Evolutionary conservation across 2,797 vertebrate genomes (phyloP).

Genomic region (Pitangus sulphuratus): DNA sequence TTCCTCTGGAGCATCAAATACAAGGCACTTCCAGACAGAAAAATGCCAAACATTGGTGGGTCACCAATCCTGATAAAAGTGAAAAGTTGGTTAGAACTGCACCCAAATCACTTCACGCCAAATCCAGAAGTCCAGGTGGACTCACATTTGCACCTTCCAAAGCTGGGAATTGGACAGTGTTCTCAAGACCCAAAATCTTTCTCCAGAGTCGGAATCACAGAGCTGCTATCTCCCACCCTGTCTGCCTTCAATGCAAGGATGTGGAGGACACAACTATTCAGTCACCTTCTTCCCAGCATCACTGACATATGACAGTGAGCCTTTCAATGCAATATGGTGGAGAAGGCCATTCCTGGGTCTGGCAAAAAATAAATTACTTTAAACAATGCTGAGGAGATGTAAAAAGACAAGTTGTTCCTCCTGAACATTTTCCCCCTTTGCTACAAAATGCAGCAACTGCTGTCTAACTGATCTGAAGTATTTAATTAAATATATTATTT

Average conservation of each 20-base stretch:
- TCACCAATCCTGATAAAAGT: not conserved
- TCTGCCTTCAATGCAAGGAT: fast-evolving
- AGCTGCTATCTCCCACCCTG: fast-evolving
- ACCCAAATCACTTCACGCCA: not conserved
- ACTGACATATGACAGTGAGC: not conserved
- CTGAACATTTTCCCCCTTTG: fast-evolving
- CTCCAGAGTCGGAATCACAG: not conserved
- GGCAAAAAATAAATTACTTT: not conserved
- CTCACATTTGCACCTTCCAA: not conserved
- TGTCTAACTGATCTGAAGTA: not conserved
- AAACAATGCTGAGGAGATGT: not conserved
- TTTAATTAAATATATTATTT: not conserved
- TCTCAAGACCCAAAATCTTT: not conserved
- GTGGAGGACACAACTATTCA: not conserved
- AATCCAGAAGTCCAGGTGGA: not conserved
- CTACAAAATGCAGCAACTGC: not conserved
- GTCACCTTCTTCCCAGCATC: not conserved
- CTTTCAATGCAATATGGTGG: not conserved
- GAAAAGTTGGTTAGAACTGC: not conserved
- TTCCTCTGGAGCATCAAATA: not conserved
- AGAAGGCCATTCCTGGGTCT: not conserved
- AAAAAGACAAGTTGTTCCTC: not conserved
- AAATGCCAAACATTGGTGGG: fast-evolving
- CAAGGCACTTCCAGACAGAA: not conserved
- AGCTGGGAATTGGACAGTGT: not conserved